Evolutionary conservation across 2,888 invertebrate species (phyloP).

Genomic region (Scaptomyza tumidula): DNA sequence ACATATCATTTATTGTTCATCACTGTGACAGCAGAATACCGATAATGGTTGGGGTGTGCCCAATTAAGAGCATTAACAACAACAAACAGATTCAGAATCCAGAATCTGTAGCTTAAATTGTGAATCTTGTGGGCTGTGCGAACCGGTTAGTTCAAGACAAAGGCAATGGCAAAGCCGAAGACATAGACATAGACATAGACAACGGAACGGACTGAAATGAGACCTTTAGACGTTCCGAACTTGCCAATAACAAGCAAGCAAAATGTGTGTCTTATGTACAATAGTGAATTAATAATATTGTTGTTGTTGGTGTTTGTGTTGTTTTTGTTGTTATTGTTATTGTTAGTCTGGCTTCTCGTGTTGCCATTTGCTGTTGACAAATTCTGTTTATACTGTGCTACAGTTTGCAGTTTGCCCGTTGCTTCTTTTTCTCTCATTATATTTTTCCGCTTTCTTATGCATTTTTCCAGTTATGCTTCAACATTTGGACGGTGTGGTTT

Average conservation of each 20-base stretch:
- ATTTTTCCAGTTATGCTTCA: constrained; percentile 47
- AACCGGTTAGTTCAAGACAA: too few relatives aligned
- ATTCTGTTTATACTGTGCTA: constrained; percentile 5
- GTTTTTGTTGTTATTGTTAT: background rate
- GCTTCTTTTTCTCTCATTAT: background rate
- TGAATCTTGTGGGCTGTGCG: too few relatives aligned
- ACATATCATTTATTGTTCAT: too few relatives aligned
- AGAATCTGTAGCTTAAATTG: too few relatives aligned
- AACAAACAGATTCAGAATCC: too few relatives aligned
- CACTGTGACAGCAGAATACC: too few relatives aligned
- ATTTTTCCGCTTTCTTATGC: constrained; percentile 36
- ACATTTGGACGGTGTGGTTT: constrained; percentile 43
- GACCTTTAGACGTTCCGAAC: background rate
- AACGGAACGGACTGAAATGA: too few relatives aligned
- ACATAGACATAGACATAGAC: too few relatives aligned
- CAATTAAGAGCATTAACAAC: too few relatives aligned
- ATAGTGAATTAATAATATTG: background rate
- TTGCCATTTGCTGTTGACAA: constrained; percentile 21
- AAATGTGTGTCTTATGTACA: background rate
- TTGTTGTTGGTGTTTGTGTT: background rate
- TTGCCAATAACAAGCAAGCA: constrained; percentile 2
- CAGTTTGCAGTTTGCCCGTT: constrained; percentile 4
- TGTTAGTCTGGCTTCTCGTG: constrained; percentile 5
- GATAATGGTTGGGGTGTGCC: too few relatives aligned
- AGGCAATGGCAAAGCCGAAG: too few relatives aligned